Evolutionary conservation across 2,797 vertebrate genomes (phyloP).

Genomic region (Eidolon dupreanum): DNA sequence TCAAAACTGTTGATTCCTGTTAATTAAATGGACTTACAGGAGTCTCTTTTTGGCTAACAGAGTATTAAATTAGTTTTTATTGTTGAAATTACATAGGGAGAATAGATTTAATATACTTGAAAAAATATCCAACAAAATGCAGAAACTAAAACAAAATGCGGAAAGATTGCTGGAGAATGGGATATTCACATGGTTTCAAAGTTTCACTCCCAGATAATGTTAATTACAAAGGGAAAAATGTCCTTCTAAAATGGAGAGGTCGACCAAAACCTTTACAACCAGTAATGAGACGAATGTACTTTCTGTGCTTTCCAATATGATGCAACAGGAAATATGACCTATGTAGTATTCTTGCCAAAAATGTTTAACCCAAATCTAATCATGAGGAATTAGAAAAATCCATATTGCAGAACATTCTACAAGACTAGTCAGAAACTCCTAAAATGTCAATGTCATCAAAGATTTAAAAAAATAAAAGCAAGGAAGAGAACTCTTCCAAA

Average conservation of each 20-base stretch:
- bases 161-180: not conserved
- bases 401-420: not conserved
- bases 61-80: constrained; percentile 36
- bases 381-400: not conserved
- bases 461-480: not conserved
- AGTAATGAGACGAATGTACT: not conserved
- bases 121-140: not conserved
- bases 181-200: not conserved
- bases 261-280: not conserved
- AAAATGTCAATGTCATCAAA: not conserved
- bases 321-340: not conserved
- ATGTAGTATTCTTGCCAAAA: not conserved
- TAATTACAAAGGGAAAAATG: not conserved
- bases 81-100: not conserved
- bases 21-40: not conserved
- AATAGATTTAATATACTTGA: not conserved
- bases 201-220: not conserved
- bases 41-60: constrained; percentile 31
- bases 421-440: not conserved
- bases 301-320: not conserved
- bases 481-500: not conserved
- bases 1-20: constrained; percentile 42
- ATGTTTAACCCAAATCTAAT: not conserved
- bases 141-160: constrained; percentile 21
- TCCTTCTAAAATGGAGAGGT: not conserved